A percentile compares a stretch with the other conserved stretches of the same genome.
phyloP scores from a whole-genome alignment of 2,888 invertebrate species.

The Athalia cordata region DNA sequence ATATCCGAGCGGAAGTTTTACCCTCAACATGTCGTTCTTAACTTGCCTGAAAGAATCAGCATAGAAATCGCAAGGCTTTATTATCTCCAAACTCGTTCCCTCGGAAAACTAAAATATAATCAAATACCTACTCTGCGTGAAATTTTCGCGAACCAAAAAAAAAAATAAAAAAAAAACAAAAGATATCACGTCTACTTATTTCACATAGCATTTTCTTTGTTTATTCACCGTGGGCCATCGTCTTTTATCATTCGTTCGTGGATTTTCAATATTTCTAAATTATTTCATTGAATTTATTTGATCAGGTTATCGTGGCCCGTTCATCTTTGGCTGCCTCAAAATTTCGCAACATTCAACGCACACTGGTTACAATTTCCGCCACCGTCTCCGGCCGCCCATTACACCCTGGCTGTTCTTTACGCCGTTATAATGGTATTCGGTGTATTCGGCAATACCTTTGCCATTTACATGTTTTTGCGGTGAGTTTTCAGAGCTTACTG shows the following conservation, averaged over 20 bases:
- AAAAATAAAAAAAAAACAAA: background rate
- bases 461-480: slow-evolving; percentile 84
- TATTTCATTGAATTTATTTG: background rate
- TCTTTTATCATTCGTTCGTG: background rate
- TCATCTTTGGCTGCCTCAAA: slow-evolving; percentile 39
- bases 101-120: too few species aligned
- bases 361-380: slow-evolving; percentile 85
- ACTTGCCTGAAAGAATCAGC: too few species aligned
- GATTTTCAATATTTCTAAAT: too few species aligned
- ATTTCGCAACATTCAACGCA: slow-evolving; percentile 74
- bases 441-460: slow-evolving; percentile 82
- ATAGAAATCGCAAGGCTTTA: too few species aligned
- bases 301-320: slow-evolving; percentile 26
- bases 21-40: too few species aligned
- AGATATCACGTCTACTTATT: too few species aligned
- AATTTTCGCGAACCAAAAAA: background rate
- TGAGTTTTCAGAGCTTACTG: slow-evolving; percentile 72
- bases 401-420: slow-evolving; percentile 79
- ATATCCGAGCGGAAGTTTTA: too few species aligned
- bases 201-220: too few species aligned
- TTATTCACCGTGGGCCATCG: background rate
- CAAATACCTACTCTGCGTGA: background rate
- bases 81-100: too few species aligned
- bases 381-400: slow-evolving; percentile 77
- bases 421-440: slow-evolving; percentile 80